Base-by-base conservation (phyloP, 2,113 vertebrate genomes). In the Setophaga petechia region DNA sequence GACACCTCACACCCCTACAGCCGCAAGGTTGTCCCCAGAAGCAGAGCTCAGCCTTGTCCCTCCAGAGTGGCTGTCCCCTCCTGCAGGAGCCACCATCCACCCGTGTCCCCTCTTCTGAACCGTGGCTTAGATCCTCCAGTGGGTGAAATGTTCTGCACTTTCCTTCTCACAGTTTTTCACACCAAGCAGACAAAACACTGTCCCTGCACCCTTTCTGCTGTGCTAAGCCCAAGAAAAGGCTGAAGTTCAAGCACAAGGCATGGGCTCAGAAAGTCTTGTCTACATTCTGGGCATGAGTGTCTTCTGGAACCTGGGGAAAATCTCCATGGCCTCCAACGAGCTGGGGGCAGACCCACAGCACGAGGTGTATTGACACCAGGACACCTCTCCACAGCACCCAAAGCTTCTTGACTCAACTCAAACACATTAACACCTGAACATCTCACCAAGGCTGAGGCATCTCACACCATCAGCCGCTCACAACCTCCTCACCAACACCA, bases 301-400 rank as follows among this genome's bases (percentile, higher is more conserved):
- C 79, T 79, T 67, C 84, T 74, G 31, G 28, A 90, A 84, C 25
- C 9, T 15, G 31, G 7, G 23, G 7, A 68, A 62, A 74, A 84
- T 4, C 46, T 67, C 51, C 49, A 27, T 0, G 4, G 46, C 41
- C 47, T 85, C 51, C 33, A 58, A 20, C 0, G 0, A 55, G 68
- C 37, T 10, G 0, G 25, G 27, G n/a, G 14, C 75, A 93, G 58
- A 67, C 18, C 11, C 76, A 61, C 0, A 59, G 31, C 52, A 43
- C 0, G 17, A 92, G 41, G 39, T 24, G 18, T 15, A 27, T 4
- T 49, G 57, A 68, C 1, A 84, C 7, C 68, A 49, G 65, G 52
- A 41, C 80, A 88, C 16, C 37, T 78, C 52, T 74, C 58, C 90
- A 71, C 2, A 33, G 52, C 88, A 78, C 31, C 27, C 87, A 55